Evolutionary conservation across 2,113 vertebrate species (phyloP).

Genomic region (Psammodynastes pulverulentus): DNA sequence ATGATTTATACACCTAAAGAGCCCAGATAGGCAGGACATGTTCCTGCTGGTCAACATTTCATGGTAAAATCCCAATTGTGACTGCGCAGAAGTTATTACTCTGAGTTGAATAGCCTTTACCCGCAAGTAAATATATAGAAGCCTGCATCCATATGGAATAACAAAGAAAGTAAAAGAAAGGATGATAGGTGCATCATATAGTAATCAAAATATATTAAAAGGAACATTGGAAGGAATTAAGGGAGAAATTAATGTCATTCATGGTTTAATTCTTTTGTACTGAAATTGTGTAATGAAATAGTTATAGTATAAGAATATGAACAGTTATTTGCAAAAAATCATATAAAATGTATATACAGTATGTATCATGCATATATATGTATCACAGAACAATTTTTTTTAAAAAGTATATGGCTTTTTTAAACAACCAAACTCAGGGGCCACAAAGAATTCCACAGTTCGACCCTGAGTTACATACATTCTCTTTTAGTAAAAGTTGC

Average conservation of each 20-base stretch:
- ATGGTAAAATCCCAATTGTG: background rate
- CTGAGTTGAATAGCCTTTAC: background rate
- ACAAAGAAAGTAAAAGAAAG: background rate
- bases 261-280: background rate
- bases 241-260: background rate
- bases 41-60: background rate
- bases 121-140: background rate
- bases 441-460: background rate
- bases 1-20: background rate
- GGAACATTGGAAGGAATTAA: background rate
- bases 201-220: background rate
- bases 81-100: background rate
- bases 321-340: background rate
- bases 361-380: background rate
- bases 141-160: background rate
- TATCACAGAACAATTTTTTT: too few relatives aligned
- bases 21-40: background rate
- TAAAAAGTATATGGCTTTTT: background rate
- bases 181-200: background rate
- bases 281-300: background rate
- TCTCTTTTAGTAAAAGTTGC: background rate
- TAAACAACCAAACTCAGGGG: background rate
- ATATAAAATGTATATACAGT: background rate
- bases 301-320: background rate
- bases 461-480: background rate